phyloP scores from a whole-genome alignment of 2,888 invertebrate species.

The Nysson spinosus region DNA sequence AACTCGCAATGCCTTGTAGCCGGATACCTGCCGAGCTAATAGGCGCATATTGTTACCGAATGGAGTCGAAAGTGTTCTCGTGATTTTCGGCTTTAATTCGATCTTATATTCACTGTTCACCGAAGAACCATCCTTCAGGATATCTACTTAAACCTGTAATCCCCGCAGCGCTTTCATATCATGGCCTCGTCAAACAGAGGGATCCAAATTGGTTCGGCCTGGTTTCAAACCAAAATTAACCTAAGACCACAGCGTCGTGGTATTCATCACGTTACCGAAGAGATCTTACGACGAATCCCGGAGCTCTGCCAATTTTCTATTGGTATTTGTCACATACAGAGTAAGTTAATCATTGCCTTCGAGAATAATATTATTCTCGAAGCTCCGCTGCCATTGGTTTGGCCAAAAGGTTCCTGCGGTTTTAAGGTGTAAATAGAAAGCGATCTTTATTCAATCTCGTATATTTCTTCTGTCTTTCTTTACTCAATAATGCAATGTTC shows the following conservation, averaged over 20 bases:
- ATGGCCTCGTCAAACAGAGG: conserved; percentile 91
- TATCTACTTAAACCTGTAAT: conserved; percentile 37
- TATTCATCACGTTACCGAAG: conserved; percentile 97
- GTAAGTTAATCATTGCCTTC: conserved; percentile 85
- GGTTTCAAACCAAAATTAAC: conserved; percentile 98
- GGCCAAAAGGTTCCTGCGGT: no score
- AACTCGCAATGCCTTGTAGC: conserved; percentile 35
- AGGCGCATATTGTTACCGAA: conserved; percentile 31
- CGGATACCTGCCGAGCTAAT: conserved; percentile 29
- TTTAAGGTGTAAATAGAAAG: no score
- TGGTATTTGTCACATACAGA: conserved; percentile 97
- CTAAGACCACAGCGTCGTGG: conserved; percentile 97
- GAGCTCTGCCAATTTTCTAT: conserved; percentile 96
- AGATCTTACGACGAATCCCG: conserved; percentile 95
- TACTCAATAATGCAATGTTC: no score
- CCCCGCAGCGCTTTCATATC: conserved; percentile 63
- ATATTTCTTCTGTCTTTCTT: no score
- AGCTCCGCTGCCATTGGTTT: no score
- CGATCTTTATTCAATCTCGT: no score
- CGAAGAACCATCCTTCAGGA: conserved; percentile 22
- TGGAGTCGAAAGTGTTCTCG: conserved; percentile 49
- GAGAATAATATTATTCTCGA: no score
- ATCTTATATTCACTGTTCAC: conserved; percentile 24
- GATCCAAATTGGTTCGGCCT: conserved; percentile 97
- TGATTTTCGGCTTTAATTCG: conserved; percentile 43